Evolutionary conservation across 2,888 invertebrate species (phyloP), one percentile per base, ranked within the genome.

Genomic region (Mactromeris polynyma): DNA sequence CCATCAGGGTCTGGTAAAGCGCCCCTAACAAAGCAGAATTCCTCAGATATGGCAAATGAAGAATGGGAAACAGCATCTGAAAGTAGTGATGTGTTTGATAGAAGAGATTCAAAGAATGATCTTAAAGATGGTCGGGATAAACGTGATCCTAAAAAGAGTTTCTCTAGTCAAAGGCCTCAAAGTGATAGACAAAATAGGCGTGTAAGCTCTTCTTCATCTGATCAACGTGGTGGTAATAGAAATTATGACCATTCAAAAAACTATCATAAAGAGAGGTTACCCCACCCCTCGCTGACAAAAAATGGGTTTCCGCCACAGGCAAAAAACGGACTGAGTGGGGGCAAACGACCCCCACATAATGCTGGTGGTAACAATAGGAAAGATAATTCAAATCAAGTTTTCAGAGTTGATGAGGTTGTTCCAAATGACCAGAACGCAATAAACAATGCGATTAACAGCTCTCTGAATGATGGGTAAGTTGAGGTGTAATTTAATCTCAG

Each of bases 31-130:
- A 96, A 96, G 91, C 96, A 96, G 89, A 96, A 96, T 89, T 96
- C 96, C 21, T 96, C 95, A 2, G 96, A 96, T 88, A 93, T 94
- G 89, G 94, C 94, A 17, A 95, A 97, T 95, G 96, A 96, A 86
- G 97, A 98, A 95, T 98, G 98, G 98, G 98, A 98, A 96, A 98
- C 98, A 2, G 97, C 97, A 31, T 98, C 98, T 11, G 98, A 98
- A 97, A 98, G 98, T 97, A 98, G 98, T 96, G 98, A 97, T 93
- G 94, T 96, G 79, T 95, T 95, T 19, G 94, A 95, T 86, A 90
- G 88, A 84, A 91, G 93, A 81, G 94, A 95, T 93, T 94, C 95
- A 93, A 96, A 95, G 95, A 95, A 93, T 91, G 96, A 95, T 84
- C 85, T 90, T 58, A 93, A 94, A 83, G 95, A 95, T 88, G 89